A percentile compares a stretch with the other conserved stretches of the same genome.
phyloP scores from a whole-genome alignment of 2,113 vertebrate species.

The Atractosteus spatula region DNA sequence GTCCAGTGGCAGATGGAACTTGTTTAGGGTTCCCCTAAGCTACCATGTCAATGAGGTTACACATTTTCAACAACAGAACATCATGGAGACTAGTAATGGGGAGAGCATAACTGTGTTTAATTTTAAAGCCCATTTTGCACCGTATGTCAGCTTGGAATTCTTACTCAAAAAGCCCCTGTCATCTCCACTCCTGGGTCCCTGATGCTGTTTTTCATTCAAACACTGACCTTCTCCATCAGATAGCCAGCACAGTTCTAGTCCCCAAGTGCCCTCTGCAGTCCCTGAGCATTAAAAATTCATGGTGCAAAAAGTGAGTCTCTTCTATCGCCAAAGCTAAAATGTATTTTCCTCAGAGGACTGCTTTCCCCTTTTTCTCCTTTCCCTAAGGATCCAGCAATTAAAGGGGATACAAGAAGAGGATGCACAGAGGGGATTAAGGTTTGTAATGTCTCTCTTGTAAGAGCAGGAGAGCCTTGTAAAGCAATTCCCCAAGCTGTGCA shows the following conservation, averaged over 20 bases:
- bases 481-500: conserved; percentile 47
- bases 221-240: conserved; percentile 61
- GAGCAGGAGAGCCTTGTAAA: conserved; percentile 52
- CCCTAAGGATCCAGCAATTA: conserved; percentile 56
- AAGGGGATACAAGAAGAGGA: conserved; percentile 52
- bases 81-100: not conserved
- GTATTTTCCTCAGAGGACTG: conserved; percentile 41
- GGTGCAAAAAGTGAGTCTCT: conserved; percentile 46
- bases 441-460: conserved; percentile 46
- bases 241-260: conserved; percentile 50
- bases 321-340: conserved; percentile 36
- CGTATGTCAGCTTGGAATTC: conserved; percentile 34
- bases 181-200: conserved; percentile 49
- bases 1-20: not conserved
- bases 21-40: not conserved
- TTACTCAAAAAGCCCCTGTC: conserved; percentile 53
- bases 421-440: conserved; percentile 48
- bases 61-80: no score
- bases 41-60: not conserved
- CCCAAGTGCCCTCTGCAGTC: conserved; percentile 45
- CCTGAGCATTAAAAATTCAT: conserved; percentile 64
- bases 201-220: conserved; percentile 50
- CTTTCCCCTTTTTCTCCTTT: conserved; percentile 26
- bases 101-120: not conserved
- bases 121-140: not conserved